phyloP scores from a whole-genome alignment of 2,888 invertebrate species.

The Fragum fragum region DNA sequence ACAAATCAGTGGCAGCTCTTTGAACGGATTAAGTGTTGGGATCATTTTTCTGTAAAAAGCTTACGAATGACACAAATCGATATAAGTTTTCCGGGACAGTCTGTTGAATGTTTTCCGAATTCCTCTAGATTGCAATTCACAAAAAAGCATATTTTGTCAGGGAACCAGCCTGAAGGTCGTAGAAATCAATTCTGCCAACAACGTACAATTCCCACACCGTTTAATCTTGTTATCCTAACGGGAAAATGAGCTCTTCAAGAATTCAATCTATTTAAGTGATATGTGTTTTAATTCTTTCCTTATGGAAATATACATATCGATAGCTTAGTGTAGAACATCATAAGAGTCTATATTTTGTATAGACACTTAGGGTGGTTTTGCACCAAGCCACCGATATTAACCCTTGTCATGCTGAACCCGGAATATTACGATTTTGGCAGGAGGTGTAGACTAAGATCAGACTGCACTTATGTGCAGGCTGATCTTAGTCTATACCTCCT shows the following conservation, averaged over 20 bases:
- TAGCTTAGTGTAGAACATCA: no score
- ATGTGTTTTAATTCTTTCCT: no score
- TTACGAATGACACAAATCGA: conserved; percentile 27
- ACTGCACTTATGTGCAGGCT: no score
- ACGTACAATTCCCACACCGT: conserved; percentile 11
- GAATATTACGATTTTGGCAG: no score
- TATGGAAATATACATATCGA: no score
- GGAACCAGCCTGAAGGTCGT: background rate
- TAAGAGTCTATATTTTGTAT: no score
- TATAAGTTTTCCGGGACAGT: conserved; percentile 19
- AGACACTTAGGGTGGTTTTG: no score
- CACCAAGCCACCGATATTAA: no score
- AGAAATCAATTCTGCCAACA: conserved; percentile 13
- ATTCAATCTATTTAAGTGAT: background rate
- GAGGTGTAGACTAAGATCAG: no score
- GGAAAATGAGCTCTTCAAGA: conserved; percentile 19
- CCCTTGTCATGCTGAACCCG: no score
- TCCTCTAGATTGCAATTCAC: conserved; percentile 6
- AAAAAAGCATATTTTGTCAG: conserved; percentile 20
- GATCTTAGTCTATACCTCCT: no score
- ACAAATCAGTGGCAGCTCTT: conserved; percentile 23
- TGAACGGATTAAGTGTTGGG: conserved; percentile 23
- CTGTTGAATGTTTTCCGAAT: conserved; percentile 22
- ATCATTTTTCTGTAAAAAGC: conserved; percentile 28
- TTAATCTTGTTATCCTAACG: conserved; percentile 19